These are phyloP conservation scores for Conomelus anceps DNA, from an alignment of 2,888 invertebrate species.

Conservation along the genomic window DNA sequence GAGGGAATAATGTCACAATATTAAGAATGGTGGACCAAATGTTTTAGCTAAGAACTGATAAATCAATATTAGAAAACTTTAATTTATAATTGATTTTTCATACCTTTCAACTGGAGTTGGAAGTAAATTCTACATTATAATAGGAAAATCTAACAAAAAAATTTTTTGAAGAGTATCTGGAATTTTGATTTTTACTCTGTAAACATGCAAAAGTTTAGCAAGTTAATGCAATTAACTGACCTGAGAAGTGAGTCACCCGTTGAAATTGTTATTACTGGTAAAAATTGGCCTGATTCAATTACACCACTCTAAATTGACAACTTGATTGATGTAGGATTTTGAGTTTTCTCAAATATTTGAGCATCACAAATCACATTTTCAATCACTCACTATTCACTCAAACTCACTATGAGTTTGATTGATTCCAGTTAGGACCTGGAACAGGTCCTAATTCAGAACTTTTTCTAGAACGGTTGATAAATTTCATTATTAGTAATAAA, in stretches of 20 bases:
- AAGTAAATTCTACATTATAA: too few relatives aligned
- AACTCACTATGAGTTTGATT: neutral
- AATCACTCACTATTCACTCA: neutral
- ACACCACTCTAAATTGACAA: neutral
- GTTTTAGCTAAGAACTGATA: too few relatives aligned
- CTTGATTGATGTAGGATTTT: neutral
- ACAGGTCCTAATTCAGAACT: neutral
- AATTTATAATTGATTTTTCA: too few relatives aligned
- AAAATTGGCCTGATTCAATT: neutral
- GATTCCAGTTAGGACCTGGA: neutral
- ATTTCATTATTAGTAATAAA: neutral
- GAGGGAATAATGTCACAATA: too few relatives aligned
- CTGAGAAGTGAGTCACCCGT: neutral
- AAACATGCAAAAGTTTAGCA: neutral
- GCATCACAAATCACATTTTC: neutral
- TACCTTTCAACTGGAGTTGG: too few relatives aligned
- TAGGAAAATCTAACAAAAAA: too few relatives aligned
- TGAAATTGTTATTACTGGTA: neutral
- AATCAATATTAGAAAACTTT: too few relatives aligned
- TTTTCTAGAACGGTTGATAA: neutral
- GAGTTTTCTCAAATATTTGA: neutral
- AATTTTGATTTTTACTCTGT: neutral
- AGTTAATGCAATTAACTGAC: neutral
- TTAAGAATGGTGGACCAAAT: too few relatives aligned
- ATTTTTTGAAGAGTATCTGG: too few relatives aligned